Conservation (phyloP, 2,797 vertebrate species). For the Hylomyscus alleni region DNA sequence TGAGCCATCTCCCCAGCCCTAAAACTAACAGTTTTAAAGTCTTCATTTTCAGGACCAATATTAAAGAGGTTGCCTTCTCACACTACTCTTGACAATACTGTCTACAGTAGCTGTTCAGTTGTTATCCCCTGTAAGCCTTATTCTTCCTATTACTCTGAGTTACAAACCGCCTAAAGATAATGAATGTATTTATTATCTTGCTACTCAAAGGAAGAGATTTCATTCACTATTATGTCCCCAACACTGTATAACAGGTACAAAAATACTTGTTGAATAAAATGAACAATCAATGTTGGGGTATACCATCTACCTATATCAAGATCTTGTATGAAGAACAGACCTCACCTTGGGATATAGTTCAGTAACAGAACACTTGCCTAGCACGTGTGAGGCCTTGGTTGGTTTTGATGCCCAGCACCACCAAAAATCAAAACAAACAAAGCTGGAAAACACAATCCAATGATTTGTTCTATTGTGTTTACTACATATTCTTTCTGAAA, state of each 20-base stretch:
- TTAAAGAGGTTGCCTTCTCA: slow-evolving; percentile 35
- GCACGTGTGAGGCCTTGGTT: not conserved
- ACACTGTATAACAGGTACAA: not conserved
- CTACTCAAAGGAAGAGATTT: slow-evolving; percentile 40
- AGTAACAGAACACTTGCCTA: not conserved
- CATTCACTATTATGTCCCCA: slow-evolving; percentile 7
- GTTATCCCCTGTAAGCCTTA: slow-evolving; percentile 15
- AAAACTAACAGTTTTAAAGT: slow-evolving; percentile 60
- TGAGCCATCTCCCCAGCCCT: no score
- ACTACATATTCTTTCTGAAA: slow-evolving; percentile 51
- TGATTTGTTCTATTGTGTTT: slow-evolving; percentile 7
- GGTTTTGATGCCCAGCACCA: not conserved
- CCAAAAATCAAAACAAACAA: not conserved
- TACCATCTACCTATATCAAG: slow-evolving; percentile 19
- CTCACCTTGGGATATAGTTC: not conserved
- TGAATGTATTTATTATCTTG: slow-evolving; percentile 54
- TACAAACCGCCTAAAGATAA: slow-evolving; percentile 5
- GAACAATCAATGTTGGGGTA: slow-evolving; percentile 51
- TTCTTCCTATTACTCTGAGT: slow-evolving; percentile 23
- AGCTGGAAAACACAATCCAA: not conserved
- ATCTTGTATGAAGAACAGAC: not conserved
- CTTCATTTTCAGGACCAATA: slow-evolving; percentile 37
- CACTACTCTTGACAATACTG: slow-evolving; percentile 16
- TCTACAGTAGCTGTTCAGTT: slow-evolving; percentile 49
- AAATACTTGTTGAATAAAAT: slow-evolving; percentile 65